Base-by-base conservation (phyloP, 1,140 invertebrate species). In the Eueides isabella region DNA sequence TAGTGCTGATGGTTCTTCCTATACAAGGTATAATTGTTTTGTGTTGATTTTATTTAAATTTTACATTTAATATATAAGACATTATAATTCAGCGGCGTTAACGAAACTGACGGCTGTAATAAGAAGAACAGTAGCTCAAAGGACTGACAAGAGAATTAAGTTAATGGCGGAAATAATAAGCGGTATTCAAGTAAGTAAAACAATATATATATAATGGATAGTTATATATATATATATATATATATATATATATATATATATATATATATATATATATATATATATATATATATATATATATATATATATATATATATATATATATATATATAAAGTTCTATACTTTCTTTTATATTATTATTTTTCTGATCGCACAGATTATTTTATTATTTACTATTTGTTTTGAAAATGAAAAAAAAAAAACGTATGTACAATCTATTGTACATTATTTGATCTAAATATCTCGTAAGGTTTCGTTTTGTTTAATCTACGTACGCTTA, bases 121-220 rank as follows among this genome's bases (percentile, higher is more conserved):
- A 11, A 83, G 95, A 55, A 77, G 94, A 5, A 61, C 63, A 35
- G 96, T 96, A 5, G 96, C 96, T 0, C 89, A 94, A 28, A 88
- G 93, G 38, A 98, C 97, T 0, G 97, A 98, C 88, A 95, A 96
- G 79, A 92, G 97, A 65, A 96, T 98, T 2, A 95, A 96, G 76
- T 85, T 97, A 23, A 97, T 97, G 94, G 97, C 96, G 84, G 97
- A 98, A 93, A 96, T 98, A 64, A 95, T 98, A n/a, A 94, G 90
- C 38, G 96, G 96, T 7, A 96, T 96, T 62, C 96, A 96, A 81
- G 96, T 96, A 55, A 79, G 65, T 63, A 29, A 61, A 12, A 68
- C 12, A 55, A 1, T 55, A 55, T 5, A 31, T 7, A n/a, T 62
- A 4, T 28, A 62, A 62, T 62, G 0, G n/a, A n/a, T n/a, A n/a